phyloP scores from a whole-genome alignment of 2,113 vertebrate species.

The Vulpes ferrilata region DNA sequence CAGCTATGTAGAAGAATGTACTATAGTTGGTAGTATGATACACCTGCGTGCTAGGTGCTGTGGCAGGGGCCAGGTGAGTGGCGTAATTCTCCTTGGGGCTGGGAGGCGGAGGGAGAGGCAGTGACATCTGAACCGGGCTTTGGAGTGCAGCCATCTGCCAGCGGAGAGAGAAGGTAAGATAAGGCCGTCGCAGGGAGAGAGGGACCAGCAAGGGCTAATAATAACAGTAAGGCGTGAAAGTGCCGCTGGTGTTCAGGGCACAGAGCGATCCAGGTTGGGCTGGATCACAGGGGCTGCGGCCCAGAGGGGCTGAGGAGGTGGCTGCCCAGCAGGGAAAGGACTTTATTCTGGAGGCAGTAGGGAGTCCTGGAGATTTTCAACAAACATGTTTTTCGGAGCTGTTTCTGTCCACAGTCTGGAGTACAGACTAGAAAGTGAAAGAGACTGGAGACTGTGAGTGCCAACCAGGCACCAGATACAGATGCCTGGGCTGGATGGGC shows the following conservation, averaged over 20 bases:
- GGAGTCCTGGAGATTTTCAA: constrained; percentile 5
- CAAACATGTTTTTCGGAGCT: not conserved
- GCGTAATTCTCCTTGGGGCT: not conserved
- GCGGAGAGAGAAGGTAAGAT: not conserved
- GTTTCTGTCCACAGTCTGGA: not conserved
- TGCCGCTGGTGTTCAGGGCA: not conserved
- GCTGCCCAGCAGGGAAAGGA: not conserved
- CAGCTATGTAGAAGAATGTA: not conserved
- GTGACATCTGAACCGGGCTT: not conserved
- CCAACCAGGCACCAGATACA: not conserved
- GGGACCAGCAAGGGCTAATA: not conserved
- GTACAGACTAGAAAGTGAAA: not conserved
- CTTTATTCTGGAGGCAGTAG: not conserved
- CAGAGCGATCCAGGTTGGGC: not conserved
- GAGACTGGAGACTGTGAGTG: not conserved
- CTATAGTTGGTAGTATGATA: not conserved
- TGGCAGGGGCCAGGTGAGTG: not conserved
- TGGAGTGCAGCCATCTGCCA: constrained; percentile 1
- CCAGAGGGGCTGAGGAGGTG: not conserved
- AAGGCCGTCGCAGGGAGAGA: not conserved
- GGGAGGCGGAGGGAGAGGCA: not conserved
- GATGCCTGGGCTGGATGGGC: not conserved
- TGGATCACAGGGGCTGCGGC: not conserved
- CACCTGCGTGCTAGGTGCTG: not conserved
- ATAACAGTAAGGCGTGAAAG: not conserved